These are phyloP conservation scores for Acleris literana DNA, from an alignment of 2,888 invertebrate genomes.

Conservation along the genomic window DNA sequence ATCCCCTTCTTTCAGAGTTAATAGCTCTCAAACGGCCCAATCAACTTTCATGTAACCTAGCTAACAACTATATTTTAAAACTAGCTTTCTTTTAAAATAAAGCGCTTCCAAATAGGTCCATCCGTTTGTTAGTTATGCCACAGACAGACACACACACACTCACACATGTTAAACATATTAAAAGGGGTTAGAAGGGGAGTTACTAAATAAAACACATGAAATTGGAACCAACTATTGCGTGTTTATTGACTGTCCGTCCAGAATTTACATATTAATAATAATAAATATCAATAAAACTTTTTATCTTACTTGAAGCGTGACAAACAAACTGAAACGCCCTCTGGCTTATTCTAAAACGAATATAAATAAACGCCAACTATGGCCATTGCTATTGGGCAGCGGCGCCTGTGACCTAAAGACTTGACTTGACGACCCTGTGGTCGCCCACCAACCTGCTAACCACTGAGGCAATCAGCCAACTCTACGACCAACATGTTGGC, in stretches of 20 bases:
- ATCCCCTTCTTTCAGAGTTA: too few species aligned
- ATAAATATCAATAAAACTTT: slow-evolving; percentile 67
- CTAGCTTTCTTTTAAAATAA: too few species aligned
- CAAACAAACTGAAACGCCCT: slow-evolving; percentile 71
- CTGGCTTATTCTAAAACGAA: slow-evolving; percentile 83
- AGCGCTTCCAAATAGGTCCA: too few species aligned
- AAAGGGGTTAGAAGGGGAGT: neutral
- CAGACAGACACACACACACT: too few species aligned
- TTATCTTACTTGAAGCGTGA: slow-evolving; percentile 79
- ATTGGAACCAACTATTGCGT: slow-evolving; percentile 83
- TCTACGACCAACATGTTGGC: neutral
- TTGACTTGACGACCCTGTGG: slow-evolving; percentile 8
- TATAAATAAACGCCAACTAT: slow-evolving; percentile 80
- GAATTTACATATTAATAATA: slow-evolving; percentile 66
- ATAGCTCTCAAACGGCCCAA: too few species aligned
- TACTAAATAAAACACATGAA: slow-evolving; percentile 63
- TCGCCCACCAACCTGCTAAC: slow-evolving; percentile 3
- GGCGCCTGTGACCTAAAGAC: slow-evolving; percentile 31
- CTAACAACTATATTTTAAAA: too few species aligned
- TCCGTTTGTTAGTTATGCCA: too few species aligned
- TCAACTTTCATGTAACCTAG: too few species aligned
- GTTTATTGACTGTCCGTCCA: slow-evolving; percentile 83
- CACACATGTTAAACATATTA: too few species aligned
- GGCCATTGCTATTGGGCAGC: slow-evolving; percentile 76
- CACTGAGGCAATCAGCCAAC: neutral